Base-by-base conservation (phyloP, 37 sponge, comb jelly and placozoan species). In the Beroe ovata region DNA sequence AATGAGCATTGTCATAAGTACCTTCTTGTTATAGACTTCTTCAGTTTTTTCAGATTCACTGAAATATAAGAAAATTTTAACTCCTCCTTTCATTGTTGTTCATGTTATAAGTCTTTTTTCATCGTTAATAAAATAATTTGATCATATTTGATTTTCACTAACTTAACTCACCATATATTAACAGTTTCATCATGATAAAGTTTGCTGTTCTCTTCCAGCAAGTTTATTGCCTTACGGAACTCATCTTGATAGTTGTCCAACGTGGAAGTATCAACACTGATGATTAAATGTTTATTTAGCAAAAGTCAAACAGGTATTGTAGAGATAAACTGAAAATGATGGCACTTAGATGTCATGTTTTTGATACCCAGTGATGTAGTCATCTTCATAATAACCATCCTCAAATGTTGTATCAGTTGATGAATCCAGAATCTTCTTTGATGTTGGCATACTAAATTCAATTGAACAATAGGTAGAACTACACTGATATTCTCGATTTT, bases 361-460 rank as follows among this genome's bases (percentile, higher is more conserved):
- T 25, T 20, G 20, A 26, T 66, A 66, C 69, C 30, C 30, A 3
- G 69, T 34, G 8, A 66, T 33, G 35, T 66, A 66, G 34, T 66
- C 69, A 30, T 66, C 69, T 66, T 66, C 69, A 30, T 66, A 66
- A 66, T 66, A 66, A 8, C 69, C 69, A 33, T 66, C 69, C 16
- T 66, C 69, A 29, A 32, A 66, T 8, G 32, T 2, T 0, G 18
- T 33, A 32, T 66, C 69, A 26, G 14, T 37, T 34, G 25, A 14
- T 1, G 36, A 1, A 1, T 66, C 69, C 16, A 34, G 69, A 2
- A 66, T 34, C 11, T 47, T 47, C 54, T 47, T 47, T 47, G 54
- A 47, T 47, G 54, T 47, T 47, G 54, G 54, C 54, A 47, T 47
- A 6, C 54, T 47, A 6, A 47, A 16, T 47, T 47, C 11, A 47